A percentile compares a stretch with the other conserved stretches of the same genome.
phyloP scores from a whole-genome alignment of 2,888 invertebrate species.

The Nineta flava region DNA sequence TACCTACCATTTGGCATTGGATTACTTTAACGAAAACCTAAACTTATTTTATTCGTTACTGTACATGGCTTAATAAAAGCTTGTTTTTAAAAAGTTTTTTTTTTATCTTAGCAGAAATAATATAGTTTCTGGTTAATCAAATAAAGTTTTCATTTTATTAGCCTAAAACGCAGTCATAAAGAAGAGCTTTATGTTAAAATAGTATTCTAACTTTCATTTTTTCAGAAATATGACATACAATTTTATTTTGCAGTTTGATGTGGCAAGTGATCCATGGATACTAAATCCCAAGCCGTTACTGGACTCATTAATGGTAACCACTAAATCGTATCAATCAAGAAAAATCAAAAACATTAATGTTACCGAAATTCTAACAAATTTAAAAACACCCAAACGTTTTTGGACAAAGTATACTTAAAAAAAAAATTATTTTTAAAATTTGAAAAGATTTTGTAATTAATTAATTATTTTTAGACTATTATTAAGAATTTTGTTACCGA shows the following conservation, averaged over 20 bases:
- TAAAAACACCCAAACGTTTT: neutral
- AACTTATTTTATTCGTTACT: no score
- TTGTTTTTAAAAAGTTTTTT: no score
- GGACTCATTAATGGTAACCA: conserved; percentile 36
- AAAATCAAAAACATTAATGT: neutral
- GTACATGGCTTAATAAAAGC: no score
- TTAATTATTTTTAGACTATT: conserved; percentile 37
- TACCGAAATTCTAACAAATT: neutral
- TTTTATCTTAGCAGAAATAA: no score
- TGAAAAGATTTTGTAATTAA: conserved; percentile 3
- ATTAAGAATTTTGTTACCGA: conserved; percentile 31
- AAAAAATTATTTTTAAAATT: no score
- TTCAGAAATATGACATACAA: neutral
- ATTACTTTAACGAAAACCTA: no score
- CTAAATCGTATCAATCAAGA: neutral
- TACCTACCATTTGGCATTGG: no score
- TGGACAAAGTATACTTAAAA: neutral
- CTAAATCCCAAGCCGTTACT: conserved; percentile 44
- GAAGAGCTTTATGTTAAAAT: no score
- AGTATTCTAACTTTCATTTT: no score
- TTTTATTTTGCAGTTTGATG: conserved; percentile 34
- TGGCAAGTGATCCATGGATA: conserved; percentile 48
- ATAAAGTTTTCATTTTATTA: no score
- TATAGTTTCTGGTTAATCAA: no score
- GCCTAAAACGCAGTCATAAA: no score